Base-by-base conservation (phyloP, 2,888 invertebrate species). In the Amphimallon solstitiale region DNA sequence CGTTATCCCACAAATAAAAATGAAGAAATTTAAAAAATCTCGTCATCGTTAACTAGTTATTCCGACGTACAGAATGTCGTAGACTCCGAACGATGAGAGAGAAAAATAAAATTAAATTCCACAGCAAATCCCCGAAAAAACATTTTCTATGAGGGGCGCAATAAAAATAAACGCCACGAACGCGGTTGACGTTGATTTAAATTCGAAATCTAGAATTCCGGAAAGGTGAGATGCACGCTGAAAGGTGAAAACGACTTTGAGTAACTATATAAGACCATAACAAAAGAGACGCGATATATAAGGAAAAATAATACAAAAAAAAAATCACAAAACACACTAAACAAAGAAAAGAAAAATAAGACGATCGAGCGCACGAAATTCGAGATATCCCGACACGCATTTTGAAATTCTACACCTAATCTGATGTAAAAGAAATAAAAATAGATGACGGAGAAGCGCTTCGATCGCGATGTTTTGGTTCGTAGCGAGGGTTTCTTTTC, bases 371-470 rank as follows among this genome's bases (percentile, higher is more conserved):
- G 40, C 19, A 19, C 38, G 49, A 61, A 61, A 61, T 61, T 61
- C 61, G 40, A 61, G 61, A 48, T 49, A 61, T 35, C n/a, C 37
- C 34, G 48, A 61, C 48, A 61, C 48, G 46, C 54, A 65, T 64
- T 67, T 59, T 52, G 66, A 64, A 67, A 65, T 66, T 65, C 64
- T 61, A 66, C 69, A 67, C 69, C 69, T 65, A 64, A 56, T 69
- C 65, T 61, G 56, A 64, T 64, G 49, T 45, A 66, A 54, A 46
- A 63, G 43, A 54, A 63, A 43, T 23, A 61, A 46, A 51, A 34
- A 54, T 52, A 60, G 49, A 43, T 52, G 56, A 63, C 15, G 15
- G 17, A 49, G 38, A 61, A 65, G 51, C 21, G 51, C 12, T 19
- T 46, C 4, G 17, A 49, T 49, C 48, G 48, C 35, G 35, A 49